Base-by-base conservation (phyloP, 2,797 vertebrate genomes). In the Micropoecilia bifurca region DNA sequence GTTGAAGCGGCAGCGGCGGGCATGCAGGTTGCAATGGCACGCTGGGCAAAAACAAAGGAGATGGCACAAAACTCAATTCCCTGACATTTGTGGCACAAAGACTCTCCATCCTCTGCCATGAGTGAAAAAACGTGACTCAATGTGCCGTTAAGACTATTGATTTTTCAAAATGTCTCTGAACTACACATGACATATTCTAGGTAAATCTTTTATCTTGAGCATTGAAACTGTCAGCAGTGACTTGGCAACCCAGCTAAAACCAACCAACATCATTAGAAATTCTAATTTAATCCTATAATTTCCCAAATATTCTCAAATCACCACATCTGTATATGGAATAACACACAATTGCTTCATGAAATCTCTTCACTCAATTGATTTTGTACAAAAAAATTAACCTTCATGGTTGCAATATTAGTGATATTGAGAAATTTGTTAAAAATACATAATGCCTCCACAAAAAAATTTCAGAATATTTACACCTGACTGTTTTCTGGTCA, bases 21-120 rank as follows among this genome's bases (percentile, higher is more conserved):
- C 98, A 0, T 99, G 98, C 14, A 99, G 96, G 95, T 99, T 99
- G 85, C 98, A 99, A 94, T 99, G 97, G 84, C 98, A 99, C 82
- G 97, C 98, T 99, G 94, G 0, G 72, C 10, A 41, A 71, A 77
- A 28, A 79, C 25, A 74, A 12, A 10, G 85, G 8, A 76, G 22
- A 86, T 18, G 69, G 45, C 20, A 41, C 73, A 33, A 36, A 83
- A 28, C 39, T 53, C 2, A 3, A 71, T 18, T 7, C 16, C n/a
- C n/a, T 71, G 4, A 3, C 5, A 8, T 28, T 46, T 28, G 43
- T 69, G 28, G 39, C 22, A 43, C 66, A 69, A n/a, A 43, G 9
- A 43, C 9, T 22, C 20, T 41, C 3, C 30, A 33, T 18, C 30
- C 18, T 8, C 33, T 66, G 14, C 6, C 20, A 5, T 14, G 61